Base-by-base conservation (phyloP, 2,888 invertebrate species). In the Homarus gammarus region DNA sequence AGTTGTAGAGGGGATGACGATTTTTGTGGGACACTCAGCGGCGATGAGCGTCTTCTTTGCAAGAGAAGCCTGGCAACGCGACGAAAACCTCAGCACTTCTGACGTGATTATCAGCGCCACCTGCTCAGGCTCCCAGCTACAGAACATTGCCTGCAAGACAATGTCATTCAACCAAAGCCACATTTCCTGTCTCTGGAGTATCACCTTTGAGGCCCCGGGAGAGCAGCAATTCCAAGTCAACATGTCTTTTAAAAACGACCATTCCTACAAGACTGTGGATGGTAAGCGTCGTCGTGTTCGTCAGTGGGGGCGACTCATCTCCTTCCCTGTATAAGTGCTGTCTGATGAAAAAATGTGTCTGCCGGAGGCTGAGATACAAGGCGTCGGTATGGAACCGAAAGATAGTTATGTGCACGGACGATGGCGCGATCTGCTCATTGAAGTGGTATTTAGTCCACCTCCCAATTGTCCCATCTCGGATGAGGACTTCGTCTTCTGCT, bases 401-500 rank as follows among this genome's bases (percentile, higher is more conserved):
- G 12, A 3, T 22, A 27, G 64, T n/a, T n/a, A n/a, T n/a, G 27
- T 8, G 3, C 64, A 64, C 64, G 27, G 64, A 22, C 27, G 27
- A 1, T 64, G 64, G 64, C 64, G 64, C 5, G 27, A 27, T 27
- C 64, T 64, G 5, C 27, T 64, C 3, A 12, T 64, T n/a, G 64
- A 64, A 3, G 64, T 64, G 0, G 64, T 27, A n/a, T 64, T 64
- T 6, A 64, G 27, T 0, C 27, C n/a, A 10, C 8, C 5, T 5
- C 64, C 64, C 5, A 64, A 27, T 27, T 64, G 64, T 27, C 6
- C 64, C 64, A 8, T 64, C 64, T 64, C 64, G 8, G n/a, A 5
- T 5, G 64, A 64, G 64, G 64, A 64, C 64, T 64, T 64, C 2
- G 6, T 64, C 64, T 64, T 64, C 31, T 64, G 64, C 64, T 64